Evolutionary conservation across 2,888 invertebrate genomes (phyloP).

Genomic region (Megamerina dolium): DNA sequence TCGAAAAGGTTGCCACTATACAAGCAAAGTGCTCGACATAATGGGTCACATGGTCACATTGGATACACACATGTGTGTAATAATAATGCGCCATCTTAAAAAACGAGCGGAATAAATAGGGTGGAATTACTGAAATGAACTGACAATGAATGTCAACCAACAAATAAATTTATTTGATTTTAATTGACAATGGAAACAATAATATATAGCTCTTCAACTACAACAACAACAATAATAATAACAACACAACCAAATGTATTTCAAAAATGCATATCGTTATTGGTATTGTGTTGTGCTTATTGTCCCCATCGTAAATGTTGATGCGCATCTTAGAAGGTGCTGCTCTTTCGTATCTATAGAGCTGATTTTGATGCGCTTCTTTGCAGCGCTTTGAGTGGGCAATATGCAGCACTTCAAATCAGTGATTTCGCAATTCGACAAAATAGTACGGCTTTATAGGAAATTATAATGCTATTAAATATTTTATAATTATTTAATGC

Average conservation of each 20-base stretch:
- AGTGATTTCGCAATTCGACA: too few species aligned
- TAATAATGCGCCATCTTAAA: not conserved
- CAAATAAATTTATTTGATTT: constrained; percentile 42
- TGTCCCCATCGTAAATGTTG: too few species aligned
- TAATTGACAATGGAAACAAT: constrained; percentile 39
- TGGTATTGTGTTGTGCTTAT: too few species aligned
- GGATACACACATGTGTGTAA: not conserved
- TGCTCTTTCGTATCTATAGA: not conserved
- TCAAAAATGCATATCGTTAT: too few species aligned
- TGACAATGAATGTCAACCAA: constrained; percentile 31
- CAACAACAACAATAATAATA: constrained; percentile 20
- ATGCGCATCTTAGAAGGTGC: too few species aligned
- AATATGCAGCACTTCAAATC: too few species aligned
- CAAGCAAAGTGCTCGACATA: constrained; percentile 2
- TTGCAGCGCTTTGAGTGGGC: too few species aligned
- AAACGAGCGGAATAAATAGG: not conserved
- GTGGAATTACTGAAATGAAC: constrained; percentile 17
- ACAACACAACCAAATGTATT: too few species aligned
- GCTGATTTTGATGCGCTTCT: not conserved
- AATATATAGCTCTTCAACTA: constrained; percentile 12
- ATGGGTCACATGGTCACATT: constrained; percentile 7
- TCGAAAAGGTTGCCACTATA: constrained; percentile 12
- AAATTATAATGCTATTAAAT: too few species aligned
- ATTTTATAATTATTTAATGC: too few species aligned
- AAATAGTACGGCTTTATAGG: too few species aligned